Base-by-base conservation (phyloP, 2,113 vertebrate species). In the Passer domesticus region DNA sequence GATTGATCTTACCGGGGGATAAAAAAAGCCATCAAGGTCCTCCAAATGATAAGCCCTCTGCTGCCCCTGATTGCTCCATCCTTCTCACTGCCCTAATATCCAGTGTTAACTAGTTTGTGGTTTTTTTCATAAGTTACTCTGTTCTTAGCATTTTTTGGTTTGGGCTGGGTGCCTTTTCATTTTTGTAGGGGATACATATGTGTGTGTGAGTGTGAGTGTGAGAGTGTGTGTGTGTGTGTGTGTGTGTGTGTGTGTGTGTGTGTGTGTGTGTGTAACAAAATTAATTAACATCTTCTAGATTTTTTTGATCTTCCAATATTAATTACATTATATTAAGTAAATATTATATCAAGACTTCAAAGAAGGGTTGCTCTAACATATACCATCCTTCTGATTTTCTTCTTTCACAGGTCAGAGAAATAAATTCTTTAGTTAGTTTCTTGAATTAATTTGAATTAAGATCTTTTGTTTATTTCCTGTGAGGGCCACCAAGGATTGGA, bases 201-300 rank as follows among this genome's bases (percentile, higher is more conserved):
- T 41, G 13, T 14, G 41, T 15, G 41, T 41, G 41, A 6, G 41
- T 21, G 9, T 55, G n/a, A 35, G 8, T 30, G 7, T 35, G 19
- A 17, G 21, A 17, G 14, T 24, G 17, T 33, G 31, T 43, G 2
- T 55, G 1, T 30, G 8, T 2, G 0, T 4, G 11, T 7, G 8
- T 17, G 19, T 13, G 13, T 58, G 9, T 53, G 27, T 43, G 8
- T 30, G 7, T 35, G 19, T 22, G 21, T 27, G 14, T 24, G 17
- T 33, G 31, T 43, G 2, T 59, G 1, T 30, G 8, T 3, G 0
- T 4, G 11, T 7, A 70, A 52, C 2, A 58, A 35, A 52, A 69
- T 43, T 60, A 68, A 62, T 66, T 14, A 68, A 67, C 4, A 23
- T 1, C 1, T n/a, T 63, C 19, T 21, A 87, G 5, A 52, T 37